Evolutionary conservation across 92 coral and sea anemone genomes (phyloP).

Genomic region (Palythoa caribaeorum): DNA sequence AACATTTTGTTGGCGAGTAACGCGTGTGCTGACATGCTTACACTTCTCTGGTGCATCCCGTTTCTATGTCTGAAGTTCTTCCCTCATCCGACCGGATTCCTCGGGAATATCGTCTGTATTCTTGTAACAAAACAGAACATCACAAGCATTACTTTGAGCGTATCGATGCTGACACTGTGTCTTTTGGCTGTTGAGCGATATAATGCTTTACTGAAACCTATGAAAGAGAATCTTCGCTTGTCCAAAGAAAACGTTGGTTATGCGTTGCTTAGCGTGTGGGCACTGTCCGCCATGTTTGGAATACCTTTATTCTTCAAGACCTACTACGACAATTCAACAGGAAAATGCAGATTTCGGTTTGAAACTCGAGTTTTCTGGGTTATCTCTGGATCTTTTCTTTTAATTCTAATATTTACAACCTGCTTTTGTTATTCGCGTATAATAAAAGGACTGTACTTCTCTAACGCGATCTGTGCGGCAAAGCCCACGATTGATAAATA

Average conservation of each 20-base stretch:
- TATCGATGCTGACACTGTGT: constrained; percentile 65
- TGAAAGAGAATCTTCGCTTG: constrained; percentile 62
- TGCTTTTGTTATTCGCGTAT: constrained; percentile 67
- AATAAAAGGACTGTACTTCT: constrained; percentile 55
- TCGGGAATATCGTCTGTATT: constrained; percentile 59
- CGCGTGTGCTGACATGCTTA: constrained; percentile 66
- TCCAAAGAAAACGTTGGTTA: constrained; percentile 54
- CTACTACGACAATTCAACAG: constrained; percentile 48
- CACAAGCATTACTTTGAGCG: constrained; percentile 57
- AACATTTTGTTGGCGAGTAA: constrained; percentile 69
- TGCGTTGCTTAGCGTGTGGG: constrained; percentile 62
- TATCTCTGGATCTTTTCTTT: constrained; percentile 47
- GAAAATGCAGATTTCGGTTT: constrained; percentile 58
- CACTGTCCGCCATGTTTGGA: constrained; percentile 37
- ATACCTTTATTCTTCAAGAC: constrained; percentile 66
- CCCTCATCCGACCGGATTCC: constrained; percentile 49
- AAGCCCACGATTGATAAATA: constrained; percentile 9
- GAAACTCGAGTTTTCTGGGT: constrained; percentile 64
- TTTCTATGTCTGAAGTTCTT: constrained; percentile 50
- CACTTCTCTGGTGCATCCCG: constrained; percentile 60
- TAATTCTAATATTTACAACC: constrained; percentile 44
- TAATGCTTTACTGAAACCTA: constrained; percentile 67
- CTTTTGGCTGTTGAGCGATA: constrained; percentile 71
- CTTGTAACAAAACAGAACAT: constrained; percentile 62
- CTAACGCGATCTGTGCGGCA: constrained; percentile 31